Base-by-base conservation (phyloP, 1,140 invertebrate species). In the Cotesia glomerata region DNA sequence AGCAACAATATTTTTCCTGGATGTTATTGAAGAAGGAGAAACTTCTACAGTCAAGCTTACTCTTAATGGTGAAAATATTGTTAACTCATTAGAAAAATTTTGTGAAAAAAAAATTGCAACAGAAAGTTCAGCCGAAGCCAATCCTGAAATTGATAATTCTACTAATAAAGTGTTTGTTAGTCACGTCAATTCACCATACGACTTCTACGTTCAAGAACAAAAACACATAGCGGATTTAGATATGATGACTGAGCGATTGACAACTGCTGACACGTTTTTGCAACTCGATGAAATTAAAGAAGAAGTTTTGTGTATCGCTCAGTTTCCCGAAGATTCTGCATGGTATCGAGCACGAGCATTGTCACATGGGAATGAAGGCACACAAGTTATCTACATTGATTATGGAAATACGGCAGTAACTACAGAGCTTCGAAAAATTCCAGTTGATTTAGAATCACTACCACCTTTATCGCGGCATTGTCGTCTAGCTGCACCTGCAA, bases 181-280 rank as follows among this genome's bases (percentile, higher is more conserved):
- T 68, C 89, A 90, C 62, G 85, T 89, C 11, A 88, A 90, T 73
- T 88, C 88, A 0, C 81, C 89, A 0, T 86, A 86, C 34, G 89
- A 91, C 39, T 92, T 93, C 78, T 93, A 90, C 78, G 81, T 93
- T n/a, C 92, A 93, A 54, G 86, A 90, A 72, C 88, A 89, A 54
- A 85, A 89, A 26, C 84, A 87, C 16, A 80, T 85, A 2, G 69
- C 82, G 0, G 84, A 88, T 63, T 79, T 93, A 2, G 89, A 92
- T 73, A 87, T 87, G 16, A 87, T 93, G 11, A 88, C 86, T 0
- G 88, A 90, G 7, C 85, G 83, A 74, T 81, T 92, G 67, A 76
- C 85, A 4, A 82, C 88, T 63, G 88, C 87, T 1, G 80, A 88
- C 3, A 81, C 88, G 36, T 89, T 90, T 61, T 81, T 88, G 13